These are phyloP conservation scores for Aspidoscelis tigris DNA, from an alignment of 2,113 vertebrate genomes.

Conservation along the genomic window DNA sequence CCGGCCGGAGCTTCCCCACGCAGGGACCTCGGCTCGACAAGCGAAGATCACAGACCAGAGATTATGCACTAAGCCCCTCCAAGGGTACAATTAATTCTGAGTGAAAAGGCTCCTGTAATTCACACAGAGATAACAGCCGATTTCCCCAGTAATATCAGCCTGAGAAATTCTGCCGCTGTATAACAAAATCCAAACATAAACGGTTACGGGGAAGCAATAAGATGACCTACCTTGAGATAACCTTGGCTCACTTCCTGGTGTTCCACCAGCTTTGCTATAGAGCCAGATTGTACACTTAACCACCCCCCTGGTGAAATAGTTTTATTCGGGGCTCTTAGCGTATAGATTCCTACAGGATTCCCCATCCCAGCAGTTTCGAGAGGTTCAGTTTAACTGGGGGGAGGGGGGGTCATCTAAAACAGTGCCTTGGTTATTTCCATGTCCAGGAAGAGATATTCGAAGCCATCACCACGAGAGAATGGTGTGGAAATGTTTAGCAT, in stretches of 20 bases:
- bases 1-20: neutral
- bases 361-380: conserved; percentile 11
- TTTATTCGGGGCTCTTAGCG: conserved; percentile 52
- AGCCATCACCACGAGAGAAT: neutral
- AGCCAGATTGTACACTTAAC: conserved; percentile 37
- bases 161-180: neutral
- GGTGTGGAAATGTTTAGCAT: neutral
- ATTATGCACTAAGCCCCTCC: neutral
- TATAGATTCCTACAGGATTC: conserved; percentile 5
- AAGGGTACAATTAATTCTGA: neutral
- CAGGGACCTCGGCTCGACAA: conserved; percentile 8
- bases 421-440: neutral
- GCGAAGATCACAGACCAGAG: conserved; percentile 25
- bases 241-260: conserved; percentile 47
- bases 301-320: conserved; percentile 26
- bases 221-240: conserved; percentile 52
- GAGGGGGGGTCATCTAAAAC: neutral
- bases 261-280: conserved; percentile 17
- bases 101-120: conserved; percentile 32
- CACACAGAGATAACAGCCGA: conserved; percentile 42
- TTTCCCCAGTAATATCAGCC: conserved; percentile 8
- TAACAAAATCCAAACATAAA: conserved; percentile 46
- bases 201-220: neutral
- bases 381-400: conserved; percentile 15
- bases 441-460: neutral